phyloP scores from a whole-genome alignment of 2,888 invertebrate genomes.

The Andrena camellia region DNA sequence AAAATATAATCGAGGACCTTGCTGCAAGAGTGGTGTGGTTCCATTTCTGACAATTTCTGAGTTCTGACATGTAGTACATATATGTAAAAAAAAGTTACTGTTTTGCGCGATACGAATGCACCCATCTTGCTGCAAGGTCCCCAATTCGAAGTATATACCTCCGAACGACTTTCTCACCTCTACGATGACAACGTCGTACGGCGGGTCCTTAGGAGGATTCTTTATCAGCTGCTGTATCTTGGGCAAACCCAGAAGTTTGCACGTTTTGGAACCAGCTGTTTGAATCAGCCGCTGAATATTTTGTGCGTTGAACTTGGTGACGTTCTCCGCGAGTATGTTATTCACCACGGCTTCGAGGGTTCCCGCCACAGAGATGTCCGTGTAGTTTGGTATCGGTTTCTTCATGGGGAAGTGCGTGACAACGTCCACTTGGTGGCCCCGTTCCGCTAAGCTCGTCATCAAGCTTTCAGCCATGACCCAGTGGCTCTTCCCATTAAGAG shows the following conservation, averaged over 20 bases:
- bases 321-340: slow-evolving; percentile 69
- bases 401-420: slow-evolving; percentile 79
- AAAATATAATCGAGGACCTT: too few species aligned
- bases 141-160: too few species aligned
- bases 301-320: slow-evolving; percentile 34
- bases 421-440: slow-evolving; percentile 86
- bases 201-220: slow-evolving; percentile 70
- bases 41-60: too few species aligned
- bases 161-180: slow-evolving; percentile 67
- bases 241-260: slow-evolving; percentile 56
- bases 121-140: too few species aligned
- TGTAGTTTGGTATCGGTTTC: slow-evolving; percentile 76
- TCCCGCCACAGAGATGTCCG: slow-evolving; percentile 73
- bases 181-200: slow-evolving; percentile 72
- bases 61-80: too few species aligned
- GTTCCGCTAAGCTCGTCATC: slow-evolving; percentile 84
- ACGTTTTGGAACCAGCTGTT: slow-evolving; percentile 46
- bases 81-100: background rate
- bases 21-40: too few species aligned
- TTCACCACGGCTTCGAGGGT: slow-evolving; percentile 69
- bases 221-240: slow-evolving; percentile 64
- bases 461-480: slow-evolving; percentile 85
- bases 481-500: slow-evolving; percentile 86
- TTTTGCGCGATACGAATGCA: too few species aligned
- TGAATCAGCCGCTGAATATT: slow-evolving; percentile 21